Conservation (phyloP, 2,888 invertebrate species). For the Spisula solida region DNA sequence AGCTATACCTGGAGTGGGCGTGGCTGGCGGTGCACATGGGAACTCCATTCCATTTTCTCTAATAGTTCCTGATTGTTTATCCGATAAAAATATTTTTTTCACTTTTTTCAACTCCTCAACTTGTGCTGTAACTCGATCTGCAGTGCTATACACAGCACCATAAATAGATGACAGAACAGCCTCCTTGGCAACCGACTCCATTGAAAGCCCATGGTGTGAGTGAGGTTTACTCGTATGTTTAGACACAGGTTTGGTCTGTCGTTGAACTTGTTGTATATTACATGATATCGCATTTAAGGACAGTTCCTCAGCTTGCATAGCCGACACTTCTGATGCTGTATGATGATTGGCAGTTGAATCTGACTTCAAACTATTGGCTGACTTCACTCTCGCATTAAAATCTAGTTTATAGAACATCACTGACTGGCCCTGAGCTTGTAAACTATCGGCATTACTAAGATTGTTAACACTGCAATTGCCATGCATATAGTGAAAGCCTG, state of each 20-base stretch:
- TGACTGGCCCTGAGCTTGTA: constrained; percentile 55
- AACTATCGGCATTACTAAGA: constrained; percentile 8
- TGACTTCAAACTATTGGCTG: constrained; percentile 63
- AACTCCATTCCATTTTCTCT: constrained; percentile 80
- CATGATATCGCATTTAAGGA: constrained; percentile 59
- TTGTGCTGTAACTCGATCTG: constrained; percentile 52
- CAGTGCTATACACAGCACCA: constrained; percentile 61
- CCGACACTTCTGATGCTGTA: neutral
- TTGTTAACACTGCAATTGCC: constrained; percentile 36
- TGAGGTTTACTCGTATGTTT: constrained; percentile 24
- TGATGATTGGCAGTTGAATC: constrained; percentile 26
- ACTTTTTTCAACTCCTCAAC: constrained; percentile 70
- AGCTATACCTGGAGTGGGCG: constrained; percentile 82
- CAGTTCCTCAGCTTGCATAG: constrained; percentile 27
- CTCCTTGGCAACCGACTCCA: constrained; percentile 52
- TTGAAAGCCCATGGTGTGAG: constrained; percentile 41
- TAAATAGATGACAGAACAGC: constrained; percentile 63
- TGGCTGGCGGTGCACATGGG: constrained; percentile 84
- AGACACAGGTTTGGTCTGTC: constrained; percentile 19
- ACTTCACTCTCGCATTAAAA: constrained; percentile 57
- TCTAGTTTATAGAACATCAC: constrained; percentile 55
- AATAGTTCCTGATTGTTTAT: constrained; percentile 81
- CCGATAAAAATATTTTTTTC: constrained; percentile 82
- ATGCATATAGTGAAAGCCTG: constrained; percentile 45
- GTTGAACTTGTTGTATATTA: constrained; percentile 47